These are phyloP conservation scores for Pipra filicauda DNA, from an alignment of 2,113 vertebrate species.

Conservation along the genomic window DNA sequence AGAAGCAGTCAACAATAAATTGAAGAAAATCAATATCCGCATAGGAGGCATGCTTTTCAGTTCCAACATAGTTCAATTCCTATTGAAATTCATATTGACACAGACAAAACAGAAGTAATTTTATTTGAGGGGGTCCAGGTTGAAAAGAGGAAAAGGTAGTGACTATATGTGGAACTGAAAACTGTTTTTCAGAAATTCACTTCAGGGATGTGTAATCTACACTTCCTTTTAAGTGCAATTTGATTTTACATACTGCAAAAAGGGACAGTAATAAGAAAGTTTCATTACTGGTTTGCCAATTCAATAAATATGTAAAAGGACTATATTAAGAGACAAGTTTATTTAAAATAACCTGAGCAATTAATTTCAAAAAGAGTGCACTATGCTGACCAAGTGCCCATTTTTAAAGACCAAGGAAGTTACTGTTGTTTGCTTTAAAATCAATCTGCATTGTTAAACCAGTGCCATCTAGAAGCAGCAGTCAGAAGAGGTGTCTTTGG, in stretches of 20 bases:
- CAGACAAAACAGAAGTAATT: not conserved
- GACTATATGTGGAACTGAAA: not conserved
- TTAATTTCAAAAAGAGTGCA: not conserved
- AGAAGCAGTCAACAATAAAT: not conserved
- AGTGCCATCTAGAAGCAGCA: not conserved
- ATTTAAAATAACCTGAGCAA: not conserved
- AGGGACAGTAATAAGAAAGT: not conserved
- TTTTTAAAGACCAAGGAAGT: not conserved
- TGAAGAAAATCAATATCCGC: not conserved
- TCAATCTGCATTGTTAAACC: not conserved
- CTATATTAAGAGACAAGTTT: not conserved
- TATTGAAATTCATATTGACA: not conserved
- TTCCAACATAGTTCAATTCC: not conserved
- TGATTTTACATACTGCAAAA: not conserved
- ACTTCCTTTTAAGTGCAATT: not conserved
- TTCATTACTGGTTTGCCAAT: not conserved
- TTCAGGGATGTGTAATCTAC: not conserved
- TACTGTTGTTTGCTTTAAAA: not conserved
- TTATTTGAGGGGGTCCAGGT: not conserved
- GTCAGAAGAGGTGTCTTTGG: not conserved
- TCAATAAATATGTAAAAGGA: not conserved
- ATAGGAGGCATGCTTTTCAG: not conserved
- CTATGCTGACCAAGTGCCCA: not conserved
- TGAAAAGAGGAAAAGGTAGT: not conserved
- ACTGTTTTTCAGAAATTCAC: not conserved